These are phyloP conservation scores for Saccostrea echinata DNA, from an alignment of 1,140 invertebrate species.

Conservation along the genomic window DNA sequence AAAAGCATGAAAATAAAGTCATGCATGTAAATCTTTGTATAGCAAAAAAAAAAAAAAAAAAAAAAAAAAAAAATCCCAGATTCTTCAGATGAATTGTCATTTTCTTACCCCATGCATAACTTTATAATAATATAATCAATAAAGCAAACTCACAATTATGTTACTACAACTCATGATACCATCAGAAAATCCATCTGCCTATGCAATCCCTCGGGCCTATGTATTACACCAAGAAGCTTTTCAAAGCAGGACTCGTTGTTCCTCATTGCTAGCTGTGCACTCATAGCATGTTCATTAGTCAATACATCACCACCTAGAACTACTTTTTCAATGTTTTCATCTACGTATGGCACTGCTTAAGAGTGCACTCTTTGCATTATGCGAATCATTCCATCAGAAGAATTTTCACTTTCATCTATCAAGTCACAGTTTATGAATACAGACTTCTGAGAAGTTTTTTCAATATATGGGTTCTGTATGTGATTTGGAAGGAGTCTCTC, in stretches of 20 bases:
- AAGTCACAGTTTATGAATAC: slow-evolving; percentile 51
- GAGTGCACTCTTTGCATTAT: slow-evolving; percentile 51
- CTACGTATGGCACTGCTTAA: slow-evolving; percentile 27
- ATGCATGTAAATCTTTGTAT: background rate
- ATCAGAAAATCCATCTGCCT: slow-evolving; percentile 51
- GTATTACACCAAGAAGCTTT: slow-evolving; percentile 27
- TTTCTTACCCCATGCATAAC: background rate
- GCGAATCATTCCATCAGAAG: slow-evolving; percentile 50
- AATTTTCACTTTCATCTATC: slow-evolving; percentile 54
- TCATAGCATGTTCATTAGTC: slow-evolving; percentile 47
- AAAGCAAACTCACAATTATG: background rate
- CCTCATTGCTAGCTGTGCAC: slow-evolving; percentile 48
- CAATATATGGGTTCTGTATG: slow-evolving; percentile 34
- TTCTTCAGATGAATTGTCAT: background rate
- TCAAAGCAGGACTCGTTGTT: slow-evolving; percentile 3
- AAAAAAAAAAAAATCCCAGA: background rate
- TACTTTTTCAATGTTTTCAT: slow-evolving; percentile 42
- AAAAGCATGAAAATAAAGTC: background rate
- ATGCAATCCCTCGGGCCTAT: slow-evolving; percentile 6
- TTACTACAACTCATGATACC: background rate
- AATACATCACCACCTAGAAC: slow-evolving; percentile 55
- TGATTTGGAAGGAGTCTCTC: slow-evolving; percentile 30
- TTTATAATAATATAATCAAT: background rate
- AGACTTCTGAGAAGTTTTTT: slow-evolving; percentile 42
- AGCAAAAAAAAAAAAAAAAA: background rate